Base-by-base conservation (phyloP, 2,113 vertebrate genomes). In the Erythrocercus mccallii region DNA sequence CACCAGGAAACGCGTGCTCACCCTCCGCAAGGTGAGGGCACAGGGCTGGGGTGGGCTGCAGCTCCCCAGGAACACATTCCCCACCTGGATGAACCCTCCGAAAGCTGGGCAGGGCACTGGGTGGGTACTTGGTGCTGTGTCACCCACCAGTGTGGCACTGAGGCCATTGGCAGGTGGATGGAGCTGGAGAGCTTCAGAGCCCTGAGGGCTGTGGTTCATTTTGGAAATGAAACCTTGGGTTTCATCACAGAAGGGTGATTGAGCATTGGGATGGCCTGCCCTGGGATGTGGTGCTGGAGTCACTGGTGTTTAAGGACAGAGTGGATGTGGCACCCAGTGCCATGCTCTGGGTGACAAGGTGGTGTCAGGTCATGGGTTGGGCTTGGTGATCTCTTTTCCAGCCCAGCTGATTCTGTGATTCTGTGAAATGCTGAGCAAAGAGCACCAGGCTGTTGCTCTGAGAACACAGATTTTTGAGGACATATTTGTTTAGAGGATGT, bases 1-100 rank as follows among this genome's bases (percentile, higher is more conserved):
- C 65, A 98, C 98, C 6, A 99, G 95, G 96, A 99, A 98, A 82
- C 96, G 98, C 0, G 97, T 98, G 81, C 97, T 99, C 78, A 98
- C 98, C 1, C 98, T 99, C 62, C 96, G 98, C 22, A 99, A 99
- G 98, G 98, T 98, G 87, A 97, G 97, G 20, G 25, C 3, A 0
- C 38, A n/a, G 3, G 42, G n/a, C 5, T 38, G 48, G 48, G 11
- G 5, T 0, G 12, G 37, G 27, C 37, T 48, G 15, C 27, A 72
- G 69, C 69, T 89, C 40, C 27, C 48, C 37, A 3, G 6, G 13
- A 9, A 5, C n/a, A 12, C 20, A 9, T n/a, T 72, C 22, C 15
- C n/a, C 23, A 8, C 0, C 0, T 20, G 66, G 50, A 81, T n/a
- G 38, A 54, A 25, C 1, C 40, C 71, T 54, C 48, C 37, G 30